A percentile compares a stretch with the other conserved stretches of the same genome.
phyloP scores from a whole-genome alignment of 2,797 vertebrate genomes.

The Gymnothorax javanicus region DNA sequence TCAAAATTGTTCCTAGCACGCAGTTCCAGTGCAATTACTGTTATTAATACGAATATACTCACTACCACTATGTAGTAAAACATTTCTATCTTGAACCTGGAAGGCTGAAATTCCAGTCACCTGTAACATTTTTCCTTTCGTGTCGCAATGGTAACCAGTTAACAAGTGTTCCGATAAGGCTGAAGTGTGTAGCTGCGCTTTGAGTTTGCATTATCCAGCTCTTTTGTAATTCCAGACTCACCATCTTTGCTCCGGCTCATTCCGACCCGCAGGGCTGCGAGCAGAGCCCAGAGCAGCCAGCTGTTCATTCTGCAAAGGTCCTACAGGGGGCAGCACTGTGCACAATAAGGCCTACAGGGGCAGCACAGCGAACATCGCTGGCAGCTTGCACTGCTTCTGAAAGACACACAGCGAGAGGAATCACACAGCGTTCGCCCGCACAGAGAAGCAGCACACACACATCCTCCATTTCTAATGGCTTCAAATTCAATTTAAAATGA shows the following conservation, averaged over 20 bases:
- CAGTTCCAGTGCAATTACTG: neutral
- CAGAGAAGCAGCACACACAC: neutral
- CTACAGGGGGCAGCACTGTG: neutral
- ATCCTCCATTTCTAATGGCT: neutral
- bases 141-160: too few relatives aligned
- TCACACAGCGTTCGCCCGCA: neutral
- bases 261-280: neutral
- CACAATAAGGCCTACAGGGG: neutral
- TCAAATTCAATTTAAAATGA: neutral
- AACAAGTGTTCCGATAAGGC: neutral
- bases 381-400: slow-evolving; percentile 7
- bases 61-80: neutral
- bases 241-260: neutral
- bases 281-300: neutral
- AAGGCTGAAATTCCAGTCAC: neutral
- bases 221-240: neutral
- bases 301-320: neutral
- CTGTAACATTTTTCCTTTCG: neutral
- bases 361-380: neutral
- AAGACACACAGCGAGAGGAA: neutral
- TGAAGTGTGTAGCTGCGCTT: neutral
- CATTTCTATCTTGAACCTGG: neutral
- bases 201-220: neutral
- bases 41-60: neutral
- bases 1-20: neutral